Percentiles rank a stretch among this genome's conserved stretches.
These are phyloP conservation scores for Buathra laborator DNA, from an alignment of 2,888 invertebrate species.

Conservation along the genomic window DNA sequence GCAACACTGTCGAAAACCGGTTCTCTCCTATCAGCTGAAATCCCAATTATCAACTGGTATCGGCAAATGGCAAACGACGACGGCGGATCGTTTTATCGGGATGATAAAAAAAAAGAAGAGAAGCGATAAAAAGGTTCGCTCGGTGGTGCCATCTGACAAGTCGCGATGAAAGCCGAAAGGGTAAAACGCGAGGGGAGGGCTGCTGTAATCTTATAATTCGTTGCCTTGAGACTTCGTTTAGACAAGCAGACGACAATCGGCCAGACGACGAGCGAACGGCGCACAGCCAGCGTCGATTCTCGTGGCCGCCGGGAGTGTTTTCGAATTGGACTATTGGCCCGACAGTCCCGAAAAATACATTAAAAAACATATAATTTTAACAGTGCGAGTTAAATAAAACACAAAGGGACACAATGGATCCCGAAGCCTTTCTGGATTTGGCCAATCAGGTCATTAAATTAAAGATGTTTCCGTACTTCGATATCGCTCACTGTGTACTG, in stretches of 20 bases:
- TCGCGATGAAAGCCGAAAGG: not conserved
- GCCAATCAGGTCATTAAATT: slow-evolving; percentile 99
- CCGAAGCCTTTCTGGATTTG: slow-evolving; percentile 98
- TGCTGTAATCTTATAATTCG: slow-evolving; percentile 58
- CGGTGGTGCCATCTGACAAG: slow-evolving; percentile 45
- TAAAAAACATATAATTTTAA: slow-evolving; percentile 6
- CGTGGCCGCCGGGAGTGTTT: slow-evolving; percentile 74
- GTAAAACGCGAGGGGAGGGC: slow-evolving; percentile 11
- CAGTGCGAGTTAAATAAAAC: slow-evolving; percentile 5
- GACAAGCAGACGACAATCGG: slow-evolving; percentile 73
- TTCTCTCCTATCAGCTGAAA: slow-evolving; percentile 11
- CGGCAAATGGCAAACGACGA: not conserved
- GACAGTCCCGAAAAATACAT: slow-evolving; percentile 5
- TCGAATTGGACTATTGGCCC: slow-evolving; percentile 55
- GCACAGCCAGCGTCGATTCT: slow-evolving; percentile 75
- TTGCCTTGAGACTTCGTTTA: slow-evolving; percentile 52
- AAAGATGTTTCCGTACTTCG: slow-evolving; percentile 99
- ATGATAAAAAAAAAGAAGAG: not conserved
- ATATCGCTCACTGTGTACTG: slow-evolving; percentile 97
- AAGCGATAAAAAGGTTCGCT: not conserved
- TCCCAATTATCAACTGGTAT: slow-evolving; percentile 15
- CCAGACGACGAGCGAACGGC: slow-evolving; percentile 72
- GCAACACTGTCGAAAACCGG: slow-evolving; percentile 8
- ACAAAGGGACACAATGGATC: slow-evolving; percentile 90
- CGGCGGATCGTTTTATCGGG: slow-evolving; percentile 1